Base-by-base conservation (phyloP, 2,113 vertebrate genomes). In the Paramisgurnus dabryanus region DNA sequence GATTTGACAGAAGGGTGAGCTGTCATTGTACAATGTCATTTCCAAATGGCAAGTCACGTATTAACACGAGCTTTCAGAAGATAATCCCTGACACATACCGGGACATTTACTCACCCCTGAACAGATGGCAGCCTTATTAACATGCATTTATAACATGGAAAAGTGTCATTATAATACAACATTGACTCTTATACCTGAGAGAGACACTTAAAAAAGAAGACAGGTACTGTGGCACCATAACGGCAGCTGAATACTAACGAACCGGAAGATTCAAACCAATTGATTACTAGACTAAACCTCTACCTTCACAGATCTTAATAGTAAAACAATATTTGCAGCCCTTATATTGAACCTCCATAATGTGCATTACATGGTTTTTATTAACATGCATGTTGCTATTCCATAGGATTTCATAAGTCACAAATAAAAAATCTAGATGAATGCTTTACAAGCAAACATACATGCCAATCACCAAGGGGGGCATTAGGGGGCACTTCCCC, bases 11-110 rank as follows among this genome's bases (percentile, higher is more conserved):
- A 40, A 8, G 70, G 57, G 40, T 0, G 17, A 8, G 39, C 2
- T 63, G 78, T 58, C 80, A 39, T 57, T 67, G 79, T 12, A 76
- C 55, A 60, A 63, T 68, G 72, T 17, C 22, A 40, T 58, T 18
- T 17, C 27, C 50, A 13, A 39, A 57, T 13, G 40, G 57, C 39
- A 39, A 61, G n/a, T 6, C 7, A 27, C 15, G 66, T 6, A 60
- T 53, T 8, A 50, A 41, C 13, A 5, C 47, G 7, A 43, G 34
- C 1, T 40, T 64, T 50, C 4, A 50, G 13, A 45, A 43, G 39
- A 65, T 64, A 70, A 71, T 39, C 45, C 58, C 40, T 27, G 61
- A 45, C 58, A 77, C 67, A 82, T 76, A 69, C 73, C 66, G 63
- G 66, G 17, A 81, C 58, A 45, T 9, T 0, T 45, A 55, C 34